Evolutionary conservation across 2,797 vertebrate species (phyloP).

Genomic region (Enteromius fasciolatus): DNA sequence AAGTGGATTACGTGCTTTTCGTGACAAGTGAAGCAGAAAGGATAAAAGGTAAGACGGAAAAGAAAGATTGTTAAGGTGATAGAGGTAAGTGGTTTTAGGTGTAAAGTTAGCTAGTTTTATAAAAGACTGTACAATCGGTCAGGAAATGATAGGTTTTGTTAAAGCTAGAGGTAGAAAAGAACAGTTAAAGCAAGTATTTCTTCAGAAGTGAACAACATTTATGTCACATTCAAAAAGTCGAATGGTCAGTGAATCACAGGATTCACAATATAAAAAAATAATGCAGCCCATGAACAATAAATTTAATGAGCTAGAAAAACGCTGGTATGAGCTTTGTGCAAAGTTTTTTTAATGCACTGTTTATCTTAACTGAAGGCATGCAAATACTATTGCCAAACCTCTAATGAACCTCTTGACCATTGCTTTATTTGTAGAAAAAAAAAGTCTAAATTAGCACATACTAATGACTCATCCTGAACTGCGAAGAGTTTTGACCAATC

Average conservation of each 20-base stretch:
- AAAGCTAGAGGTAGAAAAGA: neutral
- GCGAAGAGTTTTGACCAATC: neutral
- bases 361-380: neutral
- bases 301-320: neutral
- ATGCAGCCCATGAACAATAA: neutral
- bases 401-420: neutral
- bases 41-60: slow-evolving; percentile 50
- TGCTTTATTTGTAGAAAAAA: slow-evolving; percentile 20
- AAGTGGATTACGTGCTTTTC: slow-evolving; percentile 91
- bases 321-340: neutral
- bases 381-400: slow-evolving; percentile 21
- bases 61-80: slow-evolving; percentile 54
- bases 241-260: neutral
- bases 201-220: neutral
- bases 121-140: neutral
- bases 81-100: slow-evolving; percentile 65
- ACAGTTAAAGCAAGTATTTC: neutral
- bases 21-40: slow-evolving; percentile 71
- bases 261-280: neutral
- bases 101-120: slow-evolving; percentile 50
- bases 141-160: slow-evolving; percentile 5
- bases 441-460: neutral
- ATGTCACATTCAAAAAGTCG: neutral
- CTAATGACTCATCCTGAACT: neutral
- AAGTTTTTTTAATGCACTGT: neutral